phyloP scores from a whole-genome alignment of 2,113 vertebrate species.

The Gallinago undulata region DNA sequence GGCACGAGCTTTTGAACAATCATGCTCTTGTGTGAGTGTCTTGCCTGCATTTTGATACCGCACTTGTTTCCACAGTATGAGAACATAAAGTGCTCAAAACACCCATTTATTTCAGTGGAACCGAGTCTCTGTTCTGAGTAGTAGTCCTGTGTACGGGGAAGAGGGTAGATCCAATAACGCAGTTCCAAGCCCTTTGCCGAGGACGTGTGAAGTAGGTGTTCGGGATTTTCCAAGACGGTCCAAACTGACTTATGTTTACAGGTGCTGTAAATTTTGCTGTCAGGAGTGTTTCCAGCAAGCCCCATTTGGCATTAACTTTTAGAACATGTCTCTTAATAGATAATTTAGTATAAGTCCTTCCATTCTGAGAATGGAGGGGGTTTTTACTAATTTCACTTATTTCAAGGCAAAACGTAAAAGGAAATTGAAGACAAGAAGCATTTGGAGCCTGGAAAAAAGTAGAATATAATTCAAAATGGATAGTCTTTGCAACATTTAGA shows the following conservation, averaged over 20 bases:
- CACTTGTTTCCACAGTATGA: background rate
- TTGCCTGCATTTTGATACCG: background rate
- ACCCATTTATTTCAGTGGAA: background rate
- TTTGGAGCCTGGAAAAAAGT: background rate
- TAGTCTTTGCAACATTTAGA: background rate
- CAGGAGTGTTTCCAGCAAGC: background rate
- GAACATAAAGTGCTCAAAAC: background rate
- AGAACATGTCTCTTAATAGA: background rate
- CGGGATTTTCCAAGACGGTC: background rate
- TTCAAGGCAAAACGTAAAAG: background rate
- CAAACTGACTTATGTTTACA: background rate
- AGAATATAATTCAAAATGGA: background rate
- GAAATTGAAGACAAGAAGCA: background rate
- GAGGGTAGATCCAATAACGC: background rate
- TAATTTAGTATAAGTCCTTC: background rate
- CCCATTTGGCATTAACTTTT: background rate
- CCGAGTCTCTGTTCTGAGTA: background rate
- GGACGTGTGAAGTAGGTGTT: background rate
- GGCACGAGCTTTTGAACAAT: background rate
- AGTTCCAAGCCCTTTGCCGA: background rate
- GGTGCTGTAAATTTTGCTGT: background rate
- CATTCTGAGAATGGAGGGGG: background rate
- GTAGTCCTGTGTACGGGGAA: background rate
- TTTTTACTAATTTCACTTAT: background rate
- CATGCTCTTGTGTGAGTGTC: background rate